These are phyloP conservation scores for Channallabes apus DNA, from an alignment of 2,797 vertebrate genomes.

Conservation along the genomic window DNA sequence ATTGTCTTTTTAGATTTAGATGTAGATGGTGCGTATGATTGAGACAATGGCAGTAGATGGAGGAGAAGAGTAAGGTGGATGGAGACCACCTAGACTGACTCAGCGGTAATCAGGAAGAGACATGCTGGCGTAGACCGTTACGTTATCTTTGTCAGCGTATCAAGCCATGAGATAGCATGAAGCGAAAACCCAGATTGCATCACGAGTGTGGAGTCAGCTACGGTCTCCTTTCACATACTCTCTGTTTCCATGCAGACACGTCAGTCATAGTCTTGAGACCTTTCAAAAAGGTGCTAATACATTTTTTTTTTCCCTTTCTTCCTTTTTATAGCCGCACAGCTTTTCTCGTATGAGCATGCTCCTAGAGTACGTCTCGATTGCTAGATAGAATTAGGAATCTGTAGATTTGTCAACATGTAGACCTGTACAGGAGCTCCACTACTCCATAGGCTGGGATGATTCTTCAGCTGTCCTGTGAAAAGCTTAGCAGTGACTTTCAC, in stretches of 20 bases:
- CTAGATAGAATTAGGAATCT: constrained; percentile 2
- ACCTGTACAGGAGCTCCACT: constrained; percentile 13
- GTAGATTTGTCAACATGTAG: not conserved
- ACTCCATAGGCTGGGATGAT: not conserved
- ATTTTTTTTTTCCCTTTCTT: constrained; percentile 23
- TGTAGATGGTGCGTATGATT: constrained; percentile 45
- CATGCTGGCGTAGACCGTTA: not conserved
- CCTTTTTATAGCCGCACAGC: constrained; percentile 44
- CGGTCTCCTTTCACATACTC: constrained; percentile 30
- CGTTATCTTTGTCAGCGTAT: not conserved
- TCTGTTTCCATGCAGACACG: constrained; percentile 40
- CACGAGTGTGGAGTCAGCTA: not conserved
- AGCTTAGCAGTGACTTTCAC: not conserved
- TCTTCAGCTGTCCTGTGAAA: not conserved
- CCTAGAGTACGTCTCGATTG: constrained; percentile 23
- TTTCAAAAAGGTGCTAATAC: constrained; percentile 80
- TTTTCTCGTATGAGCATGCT: constrained; percentile 37
- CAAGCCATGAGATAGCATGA: not conserved
- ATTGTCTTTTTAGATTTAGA: constrained; percentile 46
- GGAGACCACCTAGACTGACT: constrained; percentile 4
- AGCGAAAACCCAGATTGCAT: not conserved
- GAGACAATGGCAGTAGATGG: constrained; percentile 52
- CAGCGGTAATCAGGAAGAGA: not conserved
- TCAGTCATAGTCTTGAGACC: constrained; percentile 58
- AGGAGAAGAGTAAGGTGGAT: constrained; percentile 32